Evolutionary conservation across 64 coral and sea anemone genomes (phyloP), one percentile per base, ranked within the genome.

Genomic region (Platygyra sinensis): DNA sequence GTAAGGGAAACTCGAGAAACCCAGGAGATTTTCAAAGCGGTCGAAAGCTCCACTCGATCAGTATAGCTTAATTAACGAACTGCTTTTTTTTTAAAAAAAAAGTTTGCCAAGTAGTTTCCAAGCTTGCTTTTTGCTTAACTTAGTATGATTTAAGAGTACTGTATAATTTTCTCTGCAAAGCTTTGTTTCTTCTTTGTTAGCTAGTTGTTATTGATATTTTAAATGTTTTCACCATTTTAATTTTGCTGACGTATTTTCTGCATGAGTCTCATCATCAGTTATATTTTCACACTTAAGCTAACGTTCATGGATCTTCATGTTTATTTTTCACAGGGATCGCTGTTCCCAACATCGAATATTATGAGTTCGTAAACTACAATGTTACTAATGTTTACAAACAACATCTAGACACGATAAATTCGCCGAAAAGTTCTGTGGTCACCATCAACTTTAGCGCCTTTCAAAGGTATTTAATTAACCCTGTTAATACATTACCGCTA

Each of bases 401-500:
- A 27, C 90, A 92, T 39, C 22, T 50, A 9, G 74, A 38, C 50
- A 62, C 83, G 32, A 22, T 57, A 10, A 29, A 52, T 24, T 67
- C 27, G 28, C 74, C 60, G 27, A 30, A 29, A 17, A 65, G 55
- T 17, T 60, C 59, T 33, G 74, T 60, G 67, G 87, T 78, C 22
- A 46, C 65, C 14, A 87, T 92, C 10, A 52, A 87, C 60, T 76
- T 87, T 51, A 52, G 29, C 17, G 90, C 74, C n/a, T 87, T 92
- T 67, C 10, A 92, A 9, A 92, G 90, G 90, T 87, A 79, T n/a
- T 16, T 13, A 54, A 10, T 54, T 2, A 54, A 54, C 5, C 3
- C 33, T 36, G 33, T 36, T 36, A 36, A 36, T 36, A 36, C 33
- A 36, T 36, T 36, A 36, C 33, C 33, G 33, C 33, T 36, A 36